phyloP scores from a whole-genome alignment of 2,113 vertebrate genomes.

The Pholis gunnellus region DNA sequence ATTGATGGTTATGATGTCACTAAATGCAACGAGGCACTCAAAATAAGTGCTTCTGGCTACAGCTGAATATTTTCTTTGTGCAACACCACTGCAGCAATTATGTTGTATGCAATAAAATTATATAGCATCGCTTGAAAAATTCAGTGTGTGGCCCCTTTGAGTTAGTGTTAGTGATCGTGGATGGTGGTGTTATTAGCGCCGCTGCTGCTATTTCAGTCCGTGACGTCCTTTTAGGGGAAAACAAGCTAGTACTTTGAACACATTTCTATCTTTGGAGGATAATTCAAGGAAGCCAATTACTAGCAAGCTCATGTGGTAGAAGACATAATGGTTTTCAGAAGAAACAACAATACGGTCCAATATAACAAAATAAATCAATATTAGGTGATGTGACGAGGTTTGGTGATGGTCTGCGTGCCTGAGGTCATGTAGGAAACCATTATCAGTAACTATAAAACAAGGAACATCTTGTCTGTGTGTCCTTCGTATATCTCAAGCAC shows the following conservation, averaged over 20 bases:
- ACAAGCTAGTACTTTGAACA: background rate
- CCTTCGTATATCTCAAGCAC: background rate
- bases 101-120: slow-evolving; percentile 29
- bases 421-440: background rate
- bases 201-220: background rate
- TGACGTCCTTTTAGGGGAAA: background rate
- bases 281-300: background rate
- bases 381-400: background rate
- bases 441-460: background rate
- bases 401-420: background rate
- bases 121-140: background rate
- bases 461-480: background rate
- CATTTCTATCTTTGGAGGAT: background rate
- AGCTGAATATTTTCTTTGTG: slow-evolving; percentile 12
- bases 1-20: slow-evolving; percentile 41
- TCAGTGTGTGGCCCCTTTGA: slow-evolving; percentile 8
- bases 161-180: slow-evolving; percentile 5
- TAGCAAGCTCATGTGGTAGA: background rate
- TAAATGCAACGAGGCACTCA: slow-evolving; percentile 28
- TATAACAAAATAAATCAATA: background rate
- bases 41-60: slow-evolving; percentile 20
- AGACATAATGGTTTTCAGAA: background rate
- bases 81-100: slow-evolving; percentile 23
- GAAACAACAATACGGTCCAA: background rate
- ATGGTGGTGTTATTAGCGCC: background rate